A percentile compares a stretch with the other conserved stretches of the same genome.
Evolutionary conservation across 1,140 invertebrate genomes (phyloP).

Genomic region (Phthorimaea operculella): DNA sequence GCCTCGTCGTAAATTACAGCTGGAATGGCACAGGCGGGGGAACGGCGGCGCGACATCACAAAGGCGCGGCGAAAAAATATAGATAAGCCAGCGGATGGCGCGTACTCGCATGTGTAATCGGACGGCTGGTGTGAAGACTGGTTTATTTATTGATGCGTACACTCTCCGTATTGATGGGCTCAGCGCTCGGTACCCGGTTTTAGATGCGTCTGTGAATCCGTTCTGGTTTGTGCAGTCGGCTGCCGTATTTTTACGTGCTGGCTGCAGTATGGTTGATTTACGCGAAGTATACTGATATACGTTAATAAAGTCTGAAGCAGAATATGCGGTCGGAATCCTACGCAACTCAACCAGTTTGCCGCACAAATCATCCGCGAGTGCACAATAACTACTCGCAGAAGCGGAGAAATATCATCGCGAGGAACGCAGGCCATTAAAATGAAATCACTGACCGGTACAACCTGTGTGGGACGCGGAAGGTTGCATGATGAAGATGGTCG

Average conservation of each 20-base stretch:
- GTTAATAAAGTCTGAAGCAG: no score
- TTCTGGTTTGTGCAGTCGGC: no score
- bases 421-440: neutral
- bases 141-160: neutral
- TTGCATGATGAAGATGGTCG: conserved; percentile 12
- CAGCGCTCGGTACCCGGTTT: neutral
- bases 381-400: no score
- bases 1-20: conserved; percentile 42
- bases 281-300: no score
- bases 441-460: neutral
- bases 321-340: no score
- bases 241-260: no score
- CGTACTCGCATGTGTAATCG: neutral
- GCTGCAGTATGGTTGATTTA: no score
- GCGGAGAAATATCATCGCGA: neutral
- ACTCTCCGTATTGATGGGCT: neutral
- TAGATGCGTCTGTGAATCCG: no score
- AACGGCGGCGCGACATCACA: conserved; percentile 41
- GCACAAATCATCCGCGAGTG: no score
- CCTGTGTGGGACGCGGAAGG: conserved; percentile 12
- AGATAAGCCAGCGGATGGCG: conserved; percentile 18
- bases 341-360: no score
- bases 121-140: neutral
- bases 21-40: conserved; percentile 17
- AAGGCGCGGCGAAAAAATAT: conserved; percentile 52